These are phyloP conservation scores for Morelia viridis DNA, from an alignment of 2,797 vertebrate genomes.

Conservation along the genomic window DNA sequence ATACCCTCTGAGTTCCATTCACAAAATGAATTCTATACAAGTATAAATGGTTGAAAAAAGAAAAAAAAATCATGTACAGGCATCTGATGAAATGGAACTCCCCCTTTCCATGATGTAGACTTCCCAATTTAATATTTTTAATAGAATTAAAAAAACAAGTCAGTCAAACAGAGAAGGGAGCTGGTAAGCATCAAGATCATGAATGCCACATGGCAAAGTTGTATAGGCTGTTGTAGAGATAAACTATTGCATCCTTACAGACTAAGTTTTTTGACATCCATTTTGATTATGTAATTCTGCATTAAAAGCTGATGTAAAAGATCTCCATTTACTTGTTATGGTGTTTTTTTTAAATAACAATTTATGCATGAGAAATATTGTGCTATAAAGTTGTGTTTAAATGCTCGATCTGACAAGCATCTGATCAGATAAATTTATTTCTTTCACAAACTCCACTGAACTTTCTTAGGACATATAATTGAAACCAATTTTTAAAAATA, in stretches of 20 bases:
- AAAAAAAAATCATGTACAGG: neutral
- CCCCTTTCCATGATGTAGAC: neutral
- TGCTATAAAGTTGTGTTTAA: neutral
- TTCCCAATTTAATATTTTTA: neutral
- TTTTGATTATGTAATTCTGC: neutral
- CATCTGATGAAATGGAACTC: neutral
- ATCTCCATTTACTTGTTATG: neutral
- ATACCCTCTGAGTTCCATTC: neutral
- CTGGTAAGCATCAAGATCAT: neutral
- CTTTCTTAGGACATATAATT: neutral
- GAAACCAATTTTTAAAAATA: neutral
- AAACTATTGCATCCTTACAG: neutral
- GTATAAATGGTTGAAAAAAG: neutral
- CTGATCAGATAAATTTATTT: slow-evolving; percentile 2
- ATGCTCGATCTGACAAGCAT: neutral
- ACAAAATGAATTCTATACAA: neutral
- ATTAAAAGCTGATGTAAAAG: neutral
- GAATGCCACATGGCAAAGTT: neutral
- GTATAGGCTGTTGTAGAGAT: neutral
- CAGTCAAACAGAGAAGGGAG: neutral
- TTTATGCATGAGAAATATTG: neutral
- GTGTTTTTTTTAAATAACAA: neutral
- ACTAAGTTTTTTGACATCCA: neutral
- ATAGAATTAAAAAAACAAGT: neutral
- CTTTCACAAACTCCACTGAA: neutral